A percentile compares a stretch with the other conserved stretches of the same genome.
These are phyloP conservation scores for Percopsis omiscomaycus DNA, from an alignment of 2,797 vertebrate genomes.

Conservation along the genomic window DNA sequence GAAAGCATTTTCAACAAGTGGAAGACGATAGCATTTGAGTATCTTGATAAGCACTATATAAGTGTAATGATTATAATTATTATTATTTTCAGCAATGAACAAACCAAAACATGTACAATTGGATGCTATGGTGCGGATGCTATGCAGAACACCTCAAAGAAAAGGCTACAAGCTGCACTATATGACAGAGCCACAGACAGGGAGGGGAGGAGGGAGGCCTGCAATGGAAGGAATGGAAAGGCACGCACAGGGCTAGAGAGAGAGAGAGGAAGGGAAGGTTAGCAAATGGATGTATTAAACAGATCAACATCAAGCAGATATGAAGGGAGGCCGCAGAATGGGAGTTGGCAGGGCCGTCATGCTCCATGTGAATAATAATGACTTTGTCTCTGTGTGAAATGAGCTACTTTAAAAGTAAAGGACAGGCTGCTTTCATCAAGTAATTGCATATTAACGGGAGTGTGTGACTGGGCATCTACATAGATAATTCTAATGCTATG, in stretches of 20 bases:
- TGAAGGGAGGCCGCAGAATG: not conserved
- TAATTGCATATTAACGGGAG: conserved; percentile 16
- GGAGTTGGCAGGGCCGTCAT: conserved; percentile 15
- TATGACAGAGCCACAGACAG: conserved; percentile 33
- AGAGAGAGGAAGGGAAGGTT: conserved; percentile 11
- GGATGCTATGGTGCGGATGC: conserved; percentile 21
- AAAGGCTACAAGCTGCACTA: conserved; percentile 5
- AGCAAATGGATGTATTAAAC: not conserved
- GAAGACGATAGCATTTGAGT: not conserved
- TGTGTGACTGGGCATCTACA: not conserved
- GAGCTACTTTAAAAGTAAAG: conserved; percentile 10
- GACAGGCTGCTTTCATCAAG: not conserved
- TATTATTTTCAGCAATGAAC: not conserved
- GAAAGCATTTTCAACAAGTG: conserved; percentile 5
- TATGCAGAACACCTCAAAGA: conserved; percentile 26
- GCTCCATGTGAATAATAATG: conserved; percentile 14
- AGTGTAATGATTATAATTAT: no score
- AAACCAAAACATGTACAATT: not conserved
- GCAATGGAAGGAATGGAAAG: conserved; percentile 1
- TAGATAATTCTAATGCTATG: not conserved
- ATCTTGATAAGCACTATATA: no score
- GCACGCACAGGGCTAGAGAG: not conserved
- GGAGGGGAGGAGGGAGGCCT: conserved; percentile 11
- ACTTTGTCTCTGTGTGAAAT: conserved; percentile 18
- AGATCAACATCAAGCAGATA: no score